Conservation (phyloP, 2,797 vertebrate genomes). For the Sebastes aleutianus region DNA sequence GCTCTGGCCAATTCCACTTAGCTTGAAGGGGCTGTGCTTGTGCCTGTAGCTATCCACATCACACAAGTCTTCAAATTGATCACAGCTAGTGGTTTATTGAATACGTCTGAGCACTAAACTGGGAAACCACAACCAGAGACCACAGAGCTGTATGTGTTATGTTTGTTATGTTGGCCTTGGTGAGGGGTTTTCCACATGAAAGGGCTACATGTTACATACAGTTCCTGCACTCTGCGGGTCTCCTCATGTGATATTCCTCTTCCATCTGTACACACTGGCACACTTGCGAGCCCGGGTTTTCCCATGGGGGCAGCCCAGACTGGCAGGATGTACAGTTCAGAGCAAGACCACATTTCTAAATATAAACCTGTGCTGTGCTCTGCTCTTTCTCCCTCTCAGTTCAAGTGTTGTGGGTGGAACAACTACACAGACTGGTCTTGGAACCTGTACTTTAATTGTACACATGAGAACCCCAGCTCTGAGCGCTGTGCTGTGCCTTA, state of each 20-base stretch:
- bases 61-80: slow-evolving; percentile 15
- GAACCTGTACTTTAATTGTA: slow-evolving; percentile 85
- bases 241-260: slow-evolving; percentile 38
- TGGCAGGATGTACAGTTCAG: slow-evolving; percentile 43
- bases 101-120: slow-evolving; percentile 8
- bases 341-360: slow-evolving; percentile 42
- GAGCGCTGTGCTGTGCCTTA: slow-evolving; percentile 82
- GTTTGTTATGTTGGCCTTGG: slow-evolving; percentile 13
- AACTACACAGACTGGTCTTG: slow-evolving; percentile 85
- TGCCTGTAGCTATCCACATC: neutral
- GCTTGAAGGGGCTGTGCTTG: neutral
- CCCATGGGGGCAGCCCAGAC: slow-evolving; percentile 49
- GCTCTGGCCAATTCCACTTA: slow-evolving; percentile 10
- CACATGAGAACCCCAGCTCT: slow-evolving; percentile 76
- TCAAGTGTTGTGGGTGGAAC: slow-evolving; percentile 84
- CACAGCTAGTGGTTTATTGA: slow-evolving; percentile 28
- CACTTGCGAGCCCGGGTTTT: slow-evolving; percentile 29
- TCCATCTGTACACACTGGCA: slow-evolving; percentile 65
- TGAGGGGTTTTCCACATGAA: slow-evolving; percentile 52
- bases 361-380: slow-evolving; percentile 18
- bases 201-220: slow-evolving; percentile 10
- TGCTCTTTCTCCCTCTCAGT: slow-evolving; percentile 56
- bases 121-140: neutral
- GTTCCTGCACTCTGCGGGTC: slow-evolving; percentile 48
- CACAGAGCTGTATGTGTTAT: neutral